Conservation (phyloP, 2,888 invertebrate genomes). For the Drosophila phalerata region DNA sequence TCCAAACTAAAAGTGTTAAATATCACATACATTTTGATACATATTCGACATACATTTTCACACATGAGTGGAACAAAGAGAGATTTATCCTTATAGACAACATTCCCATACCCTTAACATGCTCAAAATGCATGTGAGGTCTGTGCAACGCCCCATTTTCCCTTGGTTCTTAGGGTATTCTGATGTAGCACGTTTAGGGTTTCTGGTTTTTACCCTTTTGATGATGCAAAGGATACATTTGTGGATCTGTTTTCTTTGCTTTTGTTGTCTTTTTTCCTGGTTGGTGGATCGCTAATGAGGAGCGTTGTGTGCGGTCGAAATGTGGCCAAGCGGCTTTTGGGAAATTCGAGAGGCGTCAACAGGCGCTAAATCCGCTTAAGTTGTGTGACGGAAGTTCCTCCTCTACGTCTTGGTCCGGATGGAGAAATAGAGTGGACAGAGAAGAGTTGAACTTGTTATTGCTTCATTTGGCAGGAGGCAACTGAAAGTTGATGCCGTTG, state of each 20-base stretch:
- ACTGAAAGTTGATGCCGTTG: constrained; percentile 52
- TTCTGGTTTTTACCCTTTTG: constrained; percentile 56
- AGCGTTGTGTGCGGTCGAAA: constrained; percentile 76
- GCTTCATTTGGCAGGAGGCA: constrained; percentile 40
- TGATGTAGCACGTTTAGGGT: constrained; percentile 71
- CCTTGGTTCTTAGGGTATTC: not conserved
- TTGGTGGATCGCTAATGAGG: constrained; percentile 59
- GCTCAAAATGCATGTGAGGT: constrained; percentile 60
- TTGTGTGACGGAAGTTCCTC: constrained; percentile 61
- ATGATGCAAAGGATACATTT: constrained; percentile 61
- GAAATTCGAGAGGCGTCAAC: constrained; percentile 84
- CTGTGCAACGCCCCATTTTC: constrained; percentile 64
- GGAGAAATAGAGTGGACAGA: not conserved
- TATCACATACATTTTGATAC: constrained; percentile 48
- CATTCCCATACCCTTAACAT: constrained; percentile 1
- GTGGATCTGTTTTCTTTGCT: constrained; percentile 11
- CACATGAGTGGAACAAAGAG: constrained; percentile 40
- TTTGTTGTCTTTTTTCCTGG: constrained; percentile 14
- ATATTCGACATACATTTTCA: constrained; percentile 41
- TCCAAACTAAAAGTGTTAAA: constrained; percentile 40
- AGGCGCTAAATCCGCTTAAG: constrained; percentile 83
- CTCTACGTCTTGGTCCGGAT: constrained; percentile 10
- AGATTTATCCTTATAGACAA: constrained; percentile 25
- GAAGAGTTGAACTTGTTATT: constrained; percentile 19
- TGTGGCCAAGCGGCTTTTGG: constrained; percentile 42